Evolutionary conservation across 37 sponge, comb jelly and placozoan species (phyloP), one percentile per base, ranked within the genome.

Genomic region (Petrosia ficiformis): DNA sequence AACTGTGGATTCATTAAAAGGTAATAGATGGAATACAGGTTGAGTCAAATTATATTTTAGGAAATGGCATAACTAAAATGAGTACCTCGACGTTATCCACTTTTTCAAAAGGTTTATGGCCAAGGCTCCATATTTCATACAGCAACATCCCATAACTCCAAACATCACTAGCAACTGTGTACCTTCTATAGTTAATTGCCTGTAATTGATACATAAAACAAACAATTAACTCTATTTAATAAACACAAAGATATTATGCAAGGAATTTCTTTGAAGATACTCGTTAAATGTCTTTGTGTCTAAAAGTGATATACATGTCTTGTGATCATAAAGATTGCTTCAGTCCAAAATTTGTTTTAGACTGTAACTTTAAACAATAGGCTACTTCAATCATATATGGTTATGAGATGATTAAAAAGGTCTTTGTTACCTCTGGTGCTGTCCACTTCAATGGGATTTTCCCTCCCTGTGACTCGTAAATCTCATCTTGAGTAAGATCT

Each of bases 131-230:
- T n/a, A 85, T 79, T 68, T 85, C 86, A 73, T 57, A 85, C 66
- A 85, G 74, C 11, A 85, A 74, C 79, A 78, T 79, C 24, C 80
- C 86, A 74, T 74, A 85, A 60, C 86, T 85, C 79, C 80, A 85
- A 38, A 85, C 86, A 79, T 85, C 86, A 78, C 80, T 85, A 57
- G 67, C 74, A 0, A 67, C 1, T 39, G 86, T 73, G 67, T 85
- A 85, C 44, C 44, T 78, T 72, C 75, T 75, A 48, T 87, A 75
- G 39, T 70, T 54, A n/a, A 76, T 57, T 6, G 87, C 81, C 82
- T 80, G 68, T n/a, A 59, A 8, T 2, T 28, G 48, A 39, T 29
- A 32, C 4, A 60, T 26, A 21, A 57, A 37, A 36, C 44, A 16
- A 1, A 4, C 6, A 24, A 21, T 40, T 35, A 1, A 3, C n/a